These are phyloP conservation scores for Pogonocichla stellata DNA, from an alignment of 2,113 vertebrate genomes.

Conservation along the genomic window DNA sequence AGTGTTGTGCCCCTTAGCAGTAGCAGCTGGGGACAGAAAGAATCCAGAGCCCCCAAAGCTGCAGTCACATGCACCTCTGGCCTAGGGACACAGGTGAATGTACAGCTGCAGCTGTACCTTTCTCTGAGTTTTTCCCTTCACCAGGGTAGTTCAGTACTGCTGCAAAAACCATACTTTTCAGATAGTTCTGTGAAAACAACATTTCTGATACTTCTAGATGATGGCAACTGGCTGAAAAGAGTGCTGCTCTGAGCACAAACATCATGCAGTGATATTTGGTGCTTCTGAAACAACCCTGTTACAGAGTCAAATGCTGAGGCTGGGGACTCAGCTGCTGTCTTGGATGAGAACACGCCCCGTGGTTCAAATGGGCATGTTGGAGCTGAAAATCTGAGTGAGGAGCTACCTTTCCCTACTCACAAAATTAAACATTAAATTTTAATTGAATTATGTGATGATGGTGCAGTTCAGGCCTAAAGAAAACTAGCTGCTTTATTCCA, in stretches of 20 bases:
- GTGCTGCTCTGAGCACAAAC: background rate
- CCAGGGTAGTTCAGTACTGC: background rate
- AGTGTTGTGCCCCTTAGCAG: rapidly evolving
- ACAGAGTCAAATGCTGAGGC: background rate
- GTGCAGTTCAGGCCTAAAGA: background rate
- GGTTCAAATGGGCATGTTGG: background rate
- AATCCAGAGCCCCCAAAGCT: background rate
- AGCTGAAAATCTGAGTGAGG: background rate
- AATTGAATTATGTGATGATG: background rate
- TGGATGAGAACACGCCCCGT: rapidly evolving
- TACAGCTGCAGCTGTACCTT: background rate
- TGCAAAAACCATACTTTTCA: background rate
- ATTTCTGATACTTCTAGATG: background rate
- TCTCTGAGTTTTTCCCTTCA: background rate
- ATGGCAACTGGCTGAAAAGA: background rate
- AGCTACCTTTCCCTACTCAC: background rate
- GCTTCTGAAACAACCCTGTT: background rate
- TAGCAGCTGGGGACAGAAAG: background rate
- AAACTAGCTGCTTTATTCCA: background rate
- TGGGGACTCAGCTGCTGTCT: background rate
- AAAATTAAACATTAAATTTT: background rate
- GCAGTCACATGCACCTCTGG: background rate
- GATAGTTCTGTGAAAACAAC: background rate
- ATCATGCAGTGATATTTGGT: background rate
- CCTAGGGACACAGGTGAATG: background rate